phyloP scores from a whole-genome alignment of 2,888 invertebrate species.

The Sussaba pulchella region DNA sequence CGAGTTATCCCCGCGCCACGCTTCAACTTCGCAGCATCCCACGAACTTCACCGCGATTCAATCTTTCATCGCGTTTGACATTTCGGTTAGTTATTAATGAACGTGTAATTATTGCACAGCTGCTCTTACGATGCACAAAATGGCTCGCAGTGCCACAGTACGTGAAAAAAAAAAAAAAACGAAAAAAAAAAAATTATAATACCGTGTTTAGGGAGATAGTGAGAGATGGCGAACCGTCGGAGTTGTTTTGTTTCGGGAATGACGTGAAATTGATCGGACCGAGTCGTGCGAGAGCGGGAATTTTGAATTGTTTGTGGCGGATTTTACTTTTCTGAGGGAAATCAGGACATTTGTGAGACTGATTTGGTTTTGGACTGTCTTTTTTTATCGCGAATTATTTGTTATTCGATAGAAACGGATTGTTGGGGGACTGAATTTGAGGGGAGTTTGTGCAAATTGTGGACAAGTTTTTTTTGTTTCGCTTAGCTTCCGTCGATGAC shows the following conservation, averaged over 20 bases:
- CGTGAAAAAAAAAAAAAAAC: no score
- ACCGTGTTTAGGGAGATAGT: no score
- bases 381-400: no score
- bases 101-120: conserved; percentile 80
- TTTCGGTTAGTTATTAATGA: conserved; percentile 73
- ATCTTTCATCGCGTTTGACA: conserved; percentile 76
- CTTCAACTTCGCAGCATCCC: conserved; percentile 54
- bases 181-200: no score
- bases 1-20: conserved; percentile 66
- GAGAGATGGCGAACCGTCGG: no score
- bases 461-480: neutral
- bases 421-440: no score
- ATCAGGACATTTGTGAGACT: no score
- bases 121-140: conserved; percentile 83
- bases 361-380: no score
- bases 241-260: no score
- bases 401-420: no score
- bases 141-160: conserved; percentile 74
- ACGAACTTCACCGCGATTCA: conserved; percentile 50
- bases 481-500: neutral
- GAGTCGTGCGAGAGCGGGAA: conserved; percentile 7
- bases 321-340: no score
- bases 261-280: neutral
- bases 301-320: neutral
- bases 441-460: neutral